These are phyloP conservation scores for Kradibia gibbosae DNA, from an alignment of 1,140 invertebrate genomes.

Conservation along the genomic window DNA sequence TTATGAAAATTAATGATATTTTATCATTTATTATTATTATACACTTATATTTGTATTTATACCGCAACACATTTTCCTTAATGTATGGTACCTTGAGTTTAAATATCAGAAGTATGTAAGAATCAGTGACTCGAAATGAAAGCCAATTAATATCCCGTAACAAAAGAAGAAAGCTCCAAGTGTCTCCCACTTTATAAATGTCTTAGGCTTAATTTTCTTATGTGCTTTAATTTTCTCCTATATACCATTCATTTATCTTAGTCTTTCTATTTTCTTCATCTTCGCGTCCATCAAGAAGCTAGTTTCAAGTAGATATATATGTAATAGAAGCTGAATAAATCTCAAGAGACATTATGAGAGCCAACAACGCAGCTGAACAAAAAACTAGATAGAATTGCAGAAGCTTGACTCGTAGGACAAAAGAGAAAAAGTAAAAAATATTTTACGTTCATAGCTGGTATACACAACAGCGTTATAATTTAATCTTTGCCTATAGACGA, in stretches of 20 bases:
- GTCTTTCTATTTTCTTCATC: background rate
- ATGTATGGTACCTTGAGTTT: background rate
- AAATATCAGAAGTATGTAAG: background rate
- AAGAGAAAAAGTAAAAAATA: conserved; percentile 21
- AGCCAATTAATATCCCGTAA: background rate
- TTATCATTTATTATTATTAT: no score
- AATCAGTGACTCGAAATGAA: background rate
- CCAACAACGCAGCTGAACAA: background rate
- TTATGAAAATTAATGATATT: no score
- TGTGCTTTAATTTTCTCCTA: background rate
- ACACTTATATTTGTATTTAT: background rate
- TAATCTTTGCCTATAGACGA: background rate
- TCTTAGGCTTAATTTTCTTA: background rate
- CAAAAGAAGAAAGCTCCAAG: background rate
- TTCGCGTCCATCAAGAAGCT: background rate
- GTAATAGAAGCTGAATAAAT: conserved; percentile 3
- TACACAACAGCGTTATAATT: background rate
- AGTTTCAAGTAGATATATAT: background rate
- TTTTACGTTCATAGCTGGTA: conserved; percentile 26
- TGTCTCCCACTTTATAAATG: background rate
- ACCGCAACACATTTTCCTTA: background rate
- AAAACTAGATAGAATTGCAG: background rate
- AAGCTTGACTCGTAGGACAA: background rate
- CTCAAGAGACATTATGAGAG: background rate
- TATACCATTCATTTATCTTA: background rate